Evolutionary conservation across 1,140 invertebrate species (phyloP).

Genomic region (Apocrypta bakeri): DNA sequence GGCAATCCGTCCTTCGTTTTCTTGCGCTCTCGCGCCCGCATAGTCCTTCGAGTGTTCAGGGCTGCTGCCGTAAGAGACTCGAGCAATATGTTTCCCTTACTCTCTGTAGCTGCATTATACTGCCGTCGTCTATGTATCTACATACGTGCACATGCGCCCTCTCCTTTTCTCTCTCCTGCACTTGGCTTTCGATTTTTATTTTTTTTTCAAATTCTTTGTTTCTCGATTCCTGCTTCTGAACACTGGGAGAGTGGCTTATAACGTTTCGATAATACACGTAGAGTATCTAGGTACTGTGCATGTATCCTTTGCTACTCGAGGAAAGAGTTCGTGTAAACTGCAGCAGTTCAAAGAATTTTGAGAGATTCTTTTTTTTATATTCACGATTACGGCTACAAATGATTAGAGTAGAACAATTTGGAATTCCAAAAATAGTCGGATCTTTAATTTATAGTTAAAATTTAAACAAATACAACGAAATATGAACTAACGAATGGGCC

Average conservation of each 20-base stretch:
- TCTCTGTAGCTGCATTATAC: conserved; percentile 43
- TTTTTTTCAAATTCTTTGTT: conserved; percentile 4
- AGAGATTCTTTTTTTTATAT: no score
- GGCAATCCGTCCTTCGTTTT: conserved; percentile 59
- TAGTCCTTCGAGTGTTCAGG: conserved; percentile 65
- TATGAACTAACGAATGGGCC: no score
- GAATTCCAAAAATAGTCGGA: no score
- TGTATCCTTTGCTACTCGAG: no score
- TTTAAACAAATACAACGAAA: no score
- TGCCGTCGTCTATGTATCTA: not conserved
- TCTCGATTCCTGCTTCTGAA: not conserved
- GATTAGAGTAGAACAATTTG: no score
- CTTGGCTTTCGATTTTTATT: not conserved
- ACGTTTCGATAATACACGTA: not conserved
- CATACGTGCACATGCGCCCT: not conserved
- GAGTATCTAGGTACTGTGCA: no score
- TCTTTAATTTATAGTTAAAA: no score
- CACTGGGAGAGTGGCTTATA: not conserved
- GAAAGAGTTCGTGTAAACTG: no score
- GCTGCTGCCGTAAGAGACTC: conserved; percentile 54
- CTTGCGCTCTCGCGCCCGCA: not conserved
- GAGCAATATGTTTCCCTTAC: conserved; percentile 26
- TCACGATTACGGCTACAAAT: no score
- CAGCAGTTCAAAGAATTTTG: not conserved
- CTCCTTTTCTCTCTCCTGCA: conserved; percentile 43